Base-by-base conservation (phyloP, 2,888 invertebrate species). In the Ypsolopha scabrella region DNA sequence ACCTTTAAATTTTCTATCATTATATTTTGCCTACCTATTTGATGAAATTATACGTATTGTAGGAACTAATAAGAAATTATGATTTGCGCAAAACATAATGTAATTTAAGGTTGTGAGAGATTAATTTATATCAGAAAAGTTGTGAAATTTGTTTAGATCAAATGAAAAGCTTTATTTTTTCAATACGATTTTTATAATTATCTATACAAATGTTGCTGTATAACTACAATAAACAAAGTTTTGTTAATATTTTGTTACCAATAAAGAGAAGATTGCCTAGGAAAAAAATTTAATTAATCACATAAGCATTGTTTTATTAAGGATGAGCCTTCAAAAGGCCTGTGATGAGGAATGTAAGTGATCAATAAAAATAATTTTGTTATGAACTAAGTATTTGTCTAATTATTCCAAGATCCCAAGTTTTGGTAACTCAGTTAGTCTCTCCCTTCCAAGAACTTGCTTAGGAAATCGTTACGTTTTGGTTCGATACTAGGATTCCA, bases 381-480 rank as follows among this genome's bases (percentile, higher is more conserved):
- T 72, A 65, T 60, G 62, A 58, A 55, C 59, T 62, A 38, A 38
- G 39, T 3, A 43, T 43, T 14, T 8, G 46, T 35, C 8, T 46
- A 34, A 7, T 47, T 47, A 14, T 38, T 38, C 2, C n/a, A 38
- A 2, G 39, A 38, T 38, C 24, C 4, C 24, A 24, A 24, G 24
- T 24, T 24, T 3, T 24, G 24, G 24, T 24, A 4, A 2, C 6
- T 38, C n/a, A 38, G 2, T 59, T 54, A 68, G 52, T 76, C 74
- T 24, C 24, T 24, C 24, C 24, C 24, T 3, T 88, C 75, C 53
- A 94, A 80, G 79, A 98, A 98, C 79, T 97, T 97, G 0, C 93
- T 92, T 24, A 98, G 75, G 70, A 98, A 98, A 78, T 94, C 95
- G 56, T 88, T 89, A 7, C 96, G 96, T 69, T 93, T 93, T 0